A percentile compares a stretch with the other conserved stretches of the same genome.
phyloP scores from a whole-genome alignment of 2,888 invertebrate genomes.

The Suillia variegata region DNA sequence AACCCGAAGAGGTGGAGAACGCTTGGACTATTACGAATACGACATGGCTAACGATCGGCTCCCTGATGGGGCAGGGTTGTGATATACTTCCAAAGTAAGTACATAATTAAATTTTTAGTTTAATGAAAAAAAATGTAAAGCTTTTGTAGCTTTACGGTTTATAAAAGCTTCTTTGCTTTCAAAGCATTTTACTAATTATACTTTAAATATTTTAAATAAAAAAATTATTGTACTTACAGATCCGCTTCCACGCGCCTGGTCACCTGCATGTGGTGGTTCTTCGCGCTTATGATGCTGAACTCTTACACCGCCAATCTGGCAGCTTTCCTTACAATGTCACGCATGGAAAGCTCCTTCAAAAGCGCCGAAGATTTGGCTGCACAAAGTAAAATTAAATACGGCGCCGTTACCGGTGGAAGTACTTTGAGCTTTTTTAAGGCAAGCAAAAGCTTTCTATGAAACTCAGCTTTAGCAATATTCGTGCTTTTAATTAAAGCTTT shows the following conservation, averaged over 20 bases:
- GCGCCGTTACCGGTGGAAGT: constrained; percentile 86
- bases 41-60: constrained; percentile 90
- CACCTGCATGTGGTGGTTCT: constrained; percentile 92
- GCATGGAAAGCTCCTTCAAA: constrained; percentile 74
- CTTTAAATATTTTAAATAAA: no score
- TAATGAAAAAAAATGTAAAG: background rate
- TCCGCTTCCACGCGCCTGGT: constrained; percentile 88
- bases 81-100: constrained; percentile 87
- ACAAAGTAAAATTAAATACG: constrained; percentile 96
- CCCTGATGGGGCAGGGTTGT: constrained; percentile 91
- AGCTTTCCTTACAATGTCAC: constrained; percentile 88
- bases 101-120: background rate
- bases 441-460: constrained; percentile 27
- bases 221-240: constrained; percentile 62
- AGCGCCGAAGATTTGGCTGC: constrained; percentile 90
- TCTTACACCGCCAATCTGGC: constrained; percentile 95
- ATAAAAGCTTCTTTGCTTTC: background rate
- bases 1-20: constrained; percentile 85
- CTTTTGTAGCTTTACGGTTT: background rate
- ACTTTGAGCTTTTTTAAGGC: constrained; percentile 91
- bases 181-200: background rate
- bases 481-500: no score
- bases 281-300: constrained; percentile 87
- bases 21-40: constrained; percentile 86
- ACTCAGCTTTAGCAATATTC: background rate